Percentiles rank a stretch among this genome's conserved stretches.
phyloP scores from a whole-genome alignment of 2,113 vertebrate species.

The Protomyctophum bolini region DNA sequence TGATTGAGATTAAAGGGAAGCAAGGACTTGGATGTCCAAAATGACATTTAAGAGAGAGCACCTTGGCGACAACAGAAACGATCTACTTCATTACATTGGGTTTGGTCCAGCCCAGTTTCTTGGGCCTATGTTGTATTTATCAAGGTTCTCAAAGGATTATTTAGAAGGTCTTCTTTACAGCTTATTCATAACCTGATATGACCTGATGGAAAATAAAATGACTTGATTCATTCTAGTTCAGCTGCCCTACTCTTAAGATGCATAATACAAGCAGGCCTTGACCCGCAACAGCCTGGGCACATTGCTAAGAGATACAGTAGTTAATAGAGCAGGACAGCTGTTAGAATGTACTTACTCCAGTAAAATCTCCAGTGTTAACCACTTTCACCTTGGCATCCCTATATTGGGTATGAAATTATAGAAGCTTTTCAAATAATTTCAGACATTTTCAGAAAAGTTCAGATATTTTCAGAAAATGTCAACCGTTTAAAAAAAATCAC shows the following conservation, averaged over 20 bases:
- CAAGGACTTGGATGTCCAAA: constrained; percentile 58
- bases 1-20: constrained; percentile 75
- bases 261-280: constrained; percentile 58
- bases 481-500: too few relatives aligned
- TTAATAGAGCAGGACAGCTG: constrained; percentile 27
- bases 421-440: too few relatives aligned
- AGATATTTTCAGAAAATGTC: too few relatives aligned
- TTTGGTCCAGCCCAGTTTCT: constrained; percentile 41
- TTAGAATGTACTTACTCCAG: constrained; percentile 38
- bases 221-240: constrained; percentile 42
- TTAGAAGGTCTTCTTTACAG: constrained; percentile 32
- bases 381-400: too few relatives aligned
- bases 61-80: constrained; percentile 58
- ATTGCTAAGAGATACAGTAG: constrained; percentile 52
- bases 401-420: too few relatives aligned
- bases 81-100: constrained; percentile 24
- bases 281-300: constrained; percentile 34
- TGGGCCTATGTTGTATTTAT: neutral
- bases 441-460: too few relatives aligned
- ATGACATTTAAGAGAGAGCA: constrained; percentile 51
- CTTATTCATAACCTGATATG: constrained; percentile 44
- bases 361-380: too few relatives aligned
- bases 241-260: constrained; percentile 68
- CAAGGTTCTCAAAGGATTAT: constrained; percentile 15
- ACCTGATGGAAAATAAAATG: constrained; percentile 32